Conservation (phyloP, 2,888 invertebrate species). For the Brachylomia viminalis region DNA sequence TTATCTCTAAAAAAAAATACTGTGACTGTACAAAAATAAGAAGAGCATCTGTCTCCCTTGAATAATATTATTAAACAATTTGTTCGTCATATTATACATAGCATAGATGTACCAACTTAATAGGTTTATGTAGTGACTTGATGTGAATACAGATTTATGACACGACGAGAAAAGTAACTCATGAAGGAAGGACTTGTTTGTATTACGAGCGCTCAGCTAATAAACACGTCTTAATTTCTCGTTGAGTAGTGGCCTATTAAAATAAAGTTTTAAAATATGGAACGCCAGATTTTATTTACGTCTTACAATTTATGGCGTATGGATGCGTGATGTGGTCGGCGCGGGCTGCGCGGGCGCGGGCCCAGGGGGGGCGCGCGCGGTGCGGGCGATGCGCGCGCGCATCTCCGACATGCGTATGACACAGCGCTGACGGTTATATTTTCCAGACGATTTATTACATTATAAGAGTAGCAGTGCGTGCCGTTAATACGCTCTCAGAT, state of each 20-base stretch:
- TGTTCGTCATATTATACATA: conserved; percentile 43
- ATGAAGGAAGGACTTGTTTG: conserved; percentile 87
- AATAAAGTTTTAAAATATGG: conserved; percentile 89
- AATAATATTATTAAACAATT: conserved; percentile 30
- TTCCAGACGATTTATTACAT: conserved; percentile 90
- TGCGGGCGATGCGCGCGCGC: conserved; percentile 72
- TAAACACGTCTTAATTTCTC: conserved; percentile 90
- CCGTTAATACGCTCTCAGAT: conserved; percentile 88
- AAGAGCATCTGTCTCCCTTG: conserved; percentile 16
- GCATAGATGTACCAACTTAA: conserved; percentile 64
- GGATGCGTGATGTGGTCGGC: conserved; percentile 76
- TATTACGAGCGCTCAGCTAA: conserved; percentile 86
- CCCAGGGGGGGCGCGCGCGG: conserved; percentile 46
- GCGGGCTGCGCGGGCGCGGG: conserved; percentile 67
- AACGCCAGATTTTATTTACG: conserved; percentile 89
- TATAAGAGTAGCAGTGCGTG: conserved; percentile 87
- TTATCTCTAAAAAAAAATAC: conserved; percentile 20
- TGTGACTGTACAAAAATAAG: conserved; percentile 19
- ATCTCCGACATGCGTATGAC: conserved; percentile 85
- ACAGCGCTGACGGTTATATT: conserved; percentile 89
- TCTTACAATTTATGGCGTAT: conserved; percentile 86
- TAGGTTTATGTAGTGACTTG: conserved; percentile 75
- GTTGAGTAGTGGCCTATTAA: conserved; percentile 89
- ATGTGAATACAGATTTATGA: conserved; percentile 84
- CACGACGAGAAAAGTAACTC: conserved; percentile 78